A percentile compares a stretch with the other conserved stretches of the same genome.
Evolutionary conservation across 1,140 invertebrate species (phyloP).

Genomic region (Orussus abietinus): DNA sequence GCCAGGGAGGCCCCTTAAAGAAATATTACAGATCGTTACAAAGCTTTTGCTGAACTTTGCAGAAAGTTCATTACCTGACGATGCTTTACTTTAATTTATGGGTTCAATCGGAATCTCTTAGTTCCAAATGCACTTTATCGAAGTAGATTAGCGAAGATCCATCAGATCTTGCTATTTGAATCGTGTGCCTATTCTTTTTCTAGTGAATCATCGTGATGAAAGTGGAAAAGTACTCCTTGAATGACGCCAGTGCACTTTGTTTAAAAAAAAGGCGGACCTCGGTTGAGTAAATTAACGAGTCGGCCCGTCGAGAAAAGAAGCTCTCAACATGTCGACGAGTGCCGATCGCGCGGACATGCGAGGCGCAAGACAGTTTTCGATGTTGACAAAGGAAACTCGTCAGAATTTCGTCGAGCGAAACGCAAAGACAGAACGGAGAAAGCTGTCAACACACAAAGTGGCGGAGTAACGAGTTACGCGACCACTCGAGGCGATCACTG

Average conservation of each 20-base stretch:
- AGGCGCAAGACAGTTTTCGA: not conserved
- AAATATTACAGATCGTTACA: too few relatives aligned
- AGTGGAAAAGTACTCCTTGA: constrained; percentile 29
- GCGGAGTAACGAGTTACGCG: constrained; percentile 9
- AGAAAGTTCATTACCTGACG: too few relatives aligned
- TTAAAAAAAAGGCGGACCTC: constrained; percentile 19
- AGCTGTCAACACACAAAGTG: constrained; percentile 30
- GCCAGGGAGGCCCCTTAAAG: too few relatives aligned
- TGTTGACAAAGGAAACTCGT: not conserved
- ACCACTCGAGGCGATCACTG: constrained; percentile 3
- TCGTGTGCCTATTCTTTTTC: too few relatives aligned
- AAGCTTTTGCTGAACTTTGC: too few relatives aligned
- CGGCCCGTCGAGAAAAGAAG: not conserved
- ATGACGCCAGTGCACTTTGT: constrained; percentile 24
- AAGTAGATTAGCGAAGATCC: too few relatives aligned
- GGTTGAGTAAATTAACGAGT: not conserved
- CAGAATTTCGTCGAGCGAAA: constrained; percentile 5
- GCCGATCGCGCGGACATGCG: not conserved
- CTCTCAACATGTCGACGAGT: not conserved
- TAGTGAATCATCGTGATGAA: constrained; percentile 24
- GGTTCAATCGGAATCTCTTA: too few relatives aligned
- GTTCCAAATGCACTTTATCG: too few relatives aligned
- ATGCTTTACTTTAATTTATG: too few relatives aligned
- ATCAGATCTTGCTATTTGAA: too few relatives aligned
- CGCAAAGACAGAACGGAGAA: constrained; percentile 19